These are phyloP conservation scores for Conchocele bisecta DNA, from an alignment of 2,888 invertebrate species.

Conservation along the genomic window DNA sequence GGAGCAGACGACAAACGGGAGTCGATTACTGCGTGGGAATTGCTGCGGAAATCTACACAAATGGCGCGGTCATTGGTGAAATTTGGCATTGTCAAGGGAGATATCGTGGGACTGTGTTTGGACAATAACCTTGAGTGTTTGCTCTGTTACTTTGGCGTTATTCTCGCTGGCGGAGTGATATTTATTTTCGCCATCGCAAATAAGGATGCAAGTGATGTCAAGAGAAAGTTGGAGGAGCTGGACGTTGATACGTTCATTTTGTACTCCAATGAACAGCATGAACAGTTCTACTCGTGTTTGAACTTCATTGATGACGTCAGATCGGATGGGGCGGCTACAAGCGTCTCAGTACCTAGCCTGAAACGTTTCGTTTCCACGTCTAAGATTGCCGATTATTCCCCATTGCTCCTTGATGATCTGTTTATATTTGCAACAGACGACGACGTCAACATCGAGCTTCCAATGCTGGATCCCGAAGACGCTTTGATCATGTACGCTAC, in stretches of 20 bases:
- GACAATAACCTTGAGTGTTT: slow-evolving; percentile 32
- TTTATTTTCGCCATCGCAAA: slow-evolving; percentile 5
- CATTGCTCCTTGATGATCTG: too few species aligned
- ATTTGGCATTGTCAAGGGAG: slow-evolving; percentile 32
- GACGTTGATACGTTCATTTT: slow-evolving; percentile 21
- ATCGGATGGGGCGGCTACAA: slow-evolving; percentile 2
- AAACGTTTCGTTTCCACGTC: slow-evolving; percentile 4
- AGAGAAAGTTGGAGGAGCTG: background rate
- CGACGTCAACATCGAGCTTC: too few species aligned
- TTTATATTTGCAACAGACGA: too few species aligned
- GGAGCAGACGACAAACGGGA: slow-evolving; percentile 20
- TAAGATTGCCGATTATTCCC: background rate
- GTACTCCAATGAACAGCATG: slow-evolving; percentile 1
- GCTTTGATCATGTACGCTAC: slow-evolving; percentile 11
- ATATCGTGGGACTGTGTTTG: slow-evolving; percentile 36
- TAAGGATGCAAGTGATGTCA: slow-evolving; percentile 18
- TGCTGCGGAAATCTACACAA: background rate
- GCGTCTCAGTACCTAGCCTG: slow-evolving; percentile 5
- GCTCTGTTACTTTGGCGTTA: slow-evolving; percentile 28
- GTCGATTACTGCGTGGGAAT: slow-evolving; percentile 12
- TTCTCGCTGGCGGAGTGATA: slow-evolving; percentile 21
- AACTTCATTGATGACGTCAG: slow-evolving; percentile 17
- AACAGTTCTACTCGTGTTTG: slow-evolving; percentile 17
- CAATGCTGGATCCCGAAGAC: slow-evolving; percentile 27
- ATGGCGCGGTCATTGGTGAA: slow-evolving; percentile 17